Conservation (phyloP, 1,140 invertebrate genomes). For the Dendroctonus ponderosae region DNA sequence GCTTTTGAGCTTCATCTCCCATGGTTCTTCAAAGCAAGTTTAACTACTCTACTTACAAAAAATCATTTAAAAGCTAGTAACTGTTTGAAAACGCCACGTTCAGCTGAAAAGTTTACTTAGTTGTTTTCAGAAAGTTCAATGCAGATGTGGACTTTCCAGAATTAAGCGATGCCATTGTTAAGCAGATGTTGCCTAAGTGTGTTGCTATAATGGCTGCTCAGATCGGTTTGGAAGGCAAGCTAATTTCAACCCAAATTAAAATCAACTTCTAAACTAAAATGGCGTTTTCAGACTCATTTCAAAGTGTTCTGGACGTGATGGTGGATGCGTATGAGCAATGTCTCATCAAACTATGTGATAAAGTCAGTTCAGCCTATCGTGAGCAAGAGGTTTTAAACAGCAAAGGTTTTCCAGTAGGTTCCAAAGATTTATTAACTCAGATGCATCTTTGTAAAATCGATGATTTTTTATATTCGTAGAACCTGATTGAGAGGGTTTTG, state of each 20-base stretch:
- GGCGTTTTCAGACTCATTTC: constrained; percentile 41
- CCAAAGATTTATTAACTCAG: not conserved
- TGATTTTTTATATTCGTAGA: constrained; percentile 27
- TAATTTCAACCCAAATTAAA: not conserved
- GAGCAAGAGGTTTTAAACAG: constrained; percentile 37
- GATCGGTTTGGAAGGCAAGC: constrained; percentile 45
- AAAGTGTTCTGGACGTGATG: constrained; percentile 44
- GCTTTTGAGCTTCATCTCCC: too few relatives aligned
- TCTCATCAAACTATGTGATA: constrained; percentile 41
- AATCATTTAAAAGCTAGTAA: not conserved
- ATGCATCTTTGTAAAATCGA: not conserved
- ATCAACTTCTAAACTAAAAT: constrained; percentile 5
- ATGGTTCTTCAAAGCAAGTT: not conserved
- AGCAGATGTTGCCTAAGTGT: constrained; percentile 42
- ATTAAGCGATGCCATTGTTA: constrained; percentile 41
- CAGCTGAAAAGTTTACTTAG: not conserved
- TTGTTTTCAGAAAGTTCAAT: not conserved
- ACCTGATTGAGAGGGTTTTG: constrained; percentile 44
- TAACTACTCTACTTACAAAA: not conserved
- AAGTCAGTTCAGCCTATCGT: constrained; percentile 37
- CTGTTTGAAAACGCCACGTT: not conserved
- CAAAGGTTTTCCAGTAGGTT: constrained; percentile 43
- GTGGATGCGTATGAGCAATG: constrained; percentile 45
- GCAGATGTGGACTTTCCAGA: constrained; percentile 38
- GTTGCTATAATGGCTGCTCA: constrained; percentile 44